These are phyloP conservation scores for Cyprinus carpio DNA, from an alignment of 2,113 vertebrate genomes.

Conservation along the genomic window DNA sequence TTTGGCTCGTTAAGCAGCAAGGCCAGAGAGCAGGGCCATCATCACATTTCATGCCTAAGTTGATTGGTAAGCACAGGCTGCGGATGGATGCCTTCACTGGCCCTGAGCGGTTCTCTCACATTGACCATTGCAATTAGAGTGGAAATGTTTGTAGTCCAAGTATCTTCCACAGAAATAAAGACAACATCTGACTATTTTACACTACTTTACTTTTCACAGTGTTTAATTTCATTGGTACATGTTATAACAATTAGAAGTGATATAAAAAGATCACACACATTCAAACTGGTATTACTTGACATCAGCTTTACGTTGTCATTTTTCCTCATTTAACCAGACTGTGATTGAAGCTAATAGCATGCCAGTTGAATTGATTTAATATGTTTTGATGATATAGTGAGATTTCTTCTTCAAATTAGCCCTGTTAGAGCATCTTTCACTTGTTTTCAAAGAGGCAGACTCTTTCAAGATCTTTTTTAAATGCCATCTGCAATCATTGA, in stretches of 20 bases:
- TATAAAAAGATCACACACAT: background rate
- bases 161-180: background rate
- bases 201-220: background rate
- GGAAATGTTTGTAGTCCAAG: background rate
- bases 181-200: background rate
- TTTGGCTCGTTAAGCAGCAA: conserved; percentile 5
- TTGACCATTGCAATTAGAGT: background rate
- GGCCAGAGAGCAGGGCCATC: conserved; percentile 57
- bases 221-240: background rate
- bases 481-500: conserved; percentile 22
- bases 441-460: background rate
- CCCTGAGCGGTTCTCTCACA: conserved; percentile 37
- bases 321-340: background rate
- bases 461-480: conserved; percentile 24
- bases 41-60: conserved; percentile 32
- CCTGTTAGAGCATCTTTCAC: background rate
- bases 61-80: conserved; percentile 41
- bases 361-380: background rate
- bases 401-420: background rate
- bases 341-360: background rate
- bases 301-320: background rate
- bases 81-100: conserved; percentile 60
- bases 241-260: background rate
- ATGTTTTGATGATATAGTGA: background rate
- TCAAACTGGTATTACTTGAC: background rate